Evolutionary conservation across 1,140 invertebrate species (phyloP).

Genomic region (Ctenoplectra terminalis): DNA sequence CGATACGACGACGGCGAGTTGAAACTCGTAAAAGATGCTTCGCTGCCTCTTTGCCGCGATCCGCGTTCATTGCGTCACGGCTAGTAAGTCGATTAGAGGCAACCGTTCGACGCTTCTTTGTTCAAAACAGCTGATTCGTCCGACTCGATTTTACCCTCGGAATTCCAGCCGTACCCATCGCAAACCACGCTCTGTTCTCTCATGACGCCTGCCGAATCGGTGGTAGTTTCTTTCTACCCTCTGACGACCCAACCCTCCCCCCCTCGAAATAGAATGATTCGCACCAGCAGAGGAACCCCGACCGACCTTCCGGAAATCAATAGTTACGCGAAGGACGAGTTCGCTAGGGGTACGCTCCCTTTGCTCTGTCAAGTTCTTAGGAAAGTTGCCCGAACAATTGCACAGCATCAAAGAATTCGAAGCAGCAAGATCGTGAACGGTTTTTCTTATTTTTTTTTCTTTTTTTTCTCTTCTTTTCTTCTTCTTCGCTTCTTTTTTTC

Average conservation of each 20-base stretch:
- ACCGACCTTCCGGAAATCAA: constrained; percentile 72
- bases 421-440: constrained; percentile 11
- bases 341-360: constrained; percentile 50
- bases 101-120: constrained; percentile 53
- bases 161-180: constrained; percentile 48
- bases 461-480: background rate
- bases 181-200: background rate
- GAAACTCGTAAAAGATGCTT: constrained; percentile 53
- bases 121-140: constrained; percentile 69
- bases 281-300: constrained; percentile 58
- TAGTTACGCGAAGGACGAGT: constrained; percentile 67
- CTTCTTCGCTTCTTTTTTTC: background rate
- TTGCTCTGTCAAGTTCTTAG: constrained; percentile 44
- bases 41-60: constrained; percentile 20
- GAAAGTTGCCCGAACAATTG: constrained; percentile 56
- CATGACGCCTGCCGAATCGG: constrained; percentile 32
- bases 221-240: constrained; percentile 60
- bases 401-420: constrained; percentile 40
- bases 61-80: constrained; percentile 52
- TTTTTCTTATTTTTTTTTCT: background rate
- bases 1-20: background rate
- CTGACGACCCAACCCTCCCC: constrained; percentile 23
- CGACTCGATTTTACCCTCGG: constrained; percentile 49
- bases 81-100: constrained; percentile 62
- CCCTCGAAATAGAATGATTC: constrained; percentile 65